A percentile compares a stretch with the other conserved stretches of the same genome.
These are phyloP conservation scores for Thripadectes ignobilis DNA, from an alignment of 2,797 vertebrate genomes.

Conservation along the genomic window DNA sequence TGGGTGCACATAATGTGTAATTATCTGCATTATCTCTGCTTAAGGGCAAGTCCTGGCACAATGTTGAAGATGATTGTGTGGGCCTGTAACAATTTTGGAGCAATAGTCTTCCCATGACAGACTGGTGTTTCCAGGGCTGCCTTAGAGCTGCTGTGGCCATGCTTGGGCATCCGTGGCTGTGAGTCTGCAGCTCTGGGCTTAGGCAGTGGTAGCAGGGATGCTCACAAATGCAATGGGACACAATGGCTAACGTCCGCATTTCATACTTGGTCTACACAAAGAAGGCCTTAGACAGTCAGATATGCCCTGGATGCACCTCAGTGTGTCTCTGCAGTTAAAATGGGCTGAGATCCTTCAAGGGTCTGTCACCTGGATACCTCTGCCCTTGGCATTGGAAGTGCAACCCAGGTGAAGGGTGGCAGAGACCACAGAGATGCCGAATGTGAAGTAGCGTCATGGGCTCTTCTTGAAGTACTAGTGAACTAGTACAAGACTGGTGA, in stretches of 20 bases:
- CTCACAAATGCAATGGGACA: background rate
- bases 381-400: background rate
- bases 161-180: background rate
- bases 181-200: background rate
- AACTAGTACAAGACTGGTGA: background rate
- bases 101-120: accelerated
- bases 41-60: background rate
- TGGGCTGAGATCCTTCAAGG: background rate
- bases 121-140: background rate
- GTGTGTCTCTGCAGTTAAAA: background rate
- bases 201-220: no score
- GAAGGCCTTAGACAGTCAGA: background rate
- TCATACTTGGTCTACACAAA: background rate
- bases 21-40: background rate
- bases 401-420: background rate
- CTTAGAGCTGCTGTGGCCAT: background rate
- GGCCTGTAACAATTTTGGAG: background rate
- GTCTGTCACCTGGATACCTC: background rate
- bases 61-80: accelerated
- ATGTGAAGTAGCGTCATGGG: background rate
- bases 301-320: background rate
- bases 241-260: background rate
- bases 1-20: background rate
- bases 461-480: background rate
- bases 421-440: background rate